Evolutionary conservation across 2,888 invertebrate genomes (phyloP), one percentile per base, ranked within the genome.

Genomic region (Plagodis pulveraria): DNA sequence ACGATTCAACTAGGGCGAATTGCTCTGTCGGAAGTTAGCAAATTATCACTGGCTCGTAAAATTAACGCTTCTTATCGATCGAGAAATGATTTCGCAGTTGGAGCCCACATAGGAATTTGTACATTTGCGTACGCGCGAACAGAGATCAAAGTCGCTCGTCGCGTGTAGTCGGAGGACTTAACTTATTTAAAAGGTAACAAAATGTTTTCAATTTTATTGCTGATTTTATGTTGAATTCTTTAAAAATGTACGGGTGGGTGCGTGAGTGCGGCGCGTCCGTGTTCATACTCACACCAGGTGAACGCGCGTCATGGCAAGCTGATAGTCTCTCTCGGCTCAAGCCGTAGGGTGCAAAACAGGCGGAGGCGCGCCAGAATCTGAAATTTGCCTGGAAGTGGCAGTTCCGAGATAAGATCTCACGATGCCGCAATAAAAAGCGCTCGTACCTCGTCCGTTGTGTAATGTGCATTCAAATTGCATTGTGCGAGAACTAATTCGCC

Each of bases 401-500:
- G 89, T 88, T 89, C 83, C 78, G 81, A 91, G 92, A 92, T 92
- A 92, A 91, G 91, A 92, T 91, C 91, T 90, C 89, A 87, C 90
- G 91, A 90, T 91, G 91, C 91, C 90, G 91, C 90, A 92, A 92
- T 92, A 92, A 92, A 92, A 91, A 91, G 90, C 87, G 83, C 85
- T 84, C 84, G 90, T 91, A 90, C 90, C 86, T 89, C 87, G 91
- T 90, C 87, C 88, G 91, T 91, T 91, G 92, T 91, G 91, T 91
- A 91, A 92, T 91, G 89, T 91, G 91, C 92, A 91, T 91, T 91
- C 91, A 91, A 92, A 92, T 92, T 92, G 92, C 92, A 92, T 92
- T 91, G 91, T 92, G 91, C 91, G 91, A 90, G 89, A 92, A 90
- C 91, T 92, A 91, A 92, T 91, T 91, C 91, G 90, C 89, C 87